Base-by-base conservation (phyloP, 2,113 vertebrate species). In the Megalops atlanticus region DNA sequence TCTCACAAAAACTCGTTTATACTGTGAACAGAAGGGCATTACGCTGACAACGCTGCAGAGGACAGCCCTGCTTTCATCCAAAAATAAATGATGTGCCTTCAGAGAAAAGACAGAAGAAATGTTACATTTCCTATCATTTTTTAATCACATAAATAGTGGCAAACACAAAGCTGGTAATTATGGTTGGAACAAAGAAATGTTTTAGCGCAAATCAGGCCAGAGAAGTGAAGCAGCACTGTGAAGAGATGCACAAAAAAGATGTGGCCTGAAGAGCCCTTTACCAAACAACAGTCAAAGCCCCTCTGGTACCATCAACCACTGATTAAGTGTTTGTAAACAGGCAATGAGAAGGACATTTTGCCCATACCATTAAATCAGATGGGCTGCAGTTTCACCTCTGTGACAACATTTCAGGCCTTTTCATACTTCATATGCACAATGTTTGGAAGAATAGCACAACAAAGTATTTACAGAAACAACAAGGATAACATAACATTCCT, bases 251-350 rank as follows among this genome's bases (percentile, higher is more conserved):
- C 21, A 21, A n/a, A 64, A 64, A 64, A 24, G 8, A 64, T 64
- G n/a, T 27, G 1, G n/a, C 10, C 58, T 27, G 58, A 64, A 64
- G 58, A 64, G 58, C 2, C 58, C 58, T 64, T 64, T 64, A 31
- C 58, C n/a, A 64, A n/a, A 27, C 6, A 27, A 24, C 58, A 31
- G n/a, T 64, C 58, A 64, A 64, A 74, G 38, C 24, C 72, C 39
- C 39, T 41, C 72, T 72, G 24, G 33, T 72, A 72, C 70, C 33
- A 38, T 18, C 27, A 8, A 8, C 36, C 39, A n/a, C 14, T 74
- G 72, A 74, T 74, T 41, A 39, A 74, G 24, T 40, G 36, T 39
- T 74, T 74, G 36, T 39, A 41, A 74, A 43, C n/a, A 74, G 21
- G 41, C 72, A n/a, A 38, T n/a, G 4, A 74, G 24, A n/a, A 74